Conservation (phyloP, 1,140 invertebrate species). For the Tyrophagus putrescentiae region DNA sequence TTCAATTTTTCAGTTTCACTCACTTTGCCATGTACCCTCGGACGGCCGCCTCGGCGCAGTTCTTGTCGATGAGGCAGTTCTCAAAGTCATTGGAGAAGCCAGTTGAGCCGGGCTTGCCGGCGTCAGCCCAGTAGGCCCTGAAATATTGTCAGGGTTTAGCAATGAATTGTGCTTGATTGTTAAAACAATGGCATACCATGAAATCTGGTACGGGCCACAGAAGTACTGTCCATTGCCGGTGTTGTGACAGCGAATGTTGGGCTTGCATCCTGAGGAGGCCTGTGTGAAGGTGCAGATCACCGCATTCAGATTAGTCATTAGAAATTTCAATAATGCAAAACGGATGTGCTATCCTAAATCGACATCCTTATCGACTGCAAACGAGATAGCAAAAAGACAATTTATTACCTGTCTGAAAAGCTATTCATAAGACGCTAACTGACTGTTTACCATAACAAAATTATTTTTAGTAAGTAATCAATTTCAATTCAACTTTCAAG, state of each 20-base stretch:
- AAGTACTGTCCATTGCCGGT: constrained; percentile 23
- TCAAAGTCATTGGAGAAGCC: constrained; percentile 43
- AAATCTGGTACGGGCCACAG: constrained; percentile 69
- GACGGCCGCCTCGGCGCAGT: constrained; percentile 54
- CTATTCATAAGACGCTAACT: background rate
- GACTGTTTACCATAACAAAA: no score
- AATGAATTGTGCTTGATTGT: background rate
- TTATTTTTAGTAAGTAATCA: no score
- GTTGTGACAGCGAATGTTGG: constrained; percentile 25
- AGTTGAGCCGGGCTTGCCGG: constrained; percentile 51
- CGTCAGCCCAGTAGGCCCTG: constrained; percentile 40
- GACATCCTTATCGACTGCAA: background rate
- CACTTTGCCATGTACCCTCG: constrained; percentile 63
- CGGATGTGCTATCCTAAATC: no score
- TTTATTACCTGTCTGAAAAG: background rate
- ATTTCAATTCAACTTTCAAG: no score
- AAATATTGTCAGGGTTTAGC: background rate
- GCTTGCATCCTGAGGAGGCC: constrained; percentile 25
- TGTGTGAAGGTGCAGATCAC: constrained; percentile 1
- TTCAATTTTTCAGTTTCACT: no score
- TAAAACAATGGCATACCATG: constrained; percentile 52
- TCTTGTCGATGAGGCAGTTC: constrained; percentile 55
- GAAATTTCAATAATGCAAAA: background rate
- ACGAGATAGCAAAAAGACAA: background rate
- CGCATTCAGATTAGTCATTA: background rate